Conservation (phyloP, 2,797 vertebrate genomes). For the Serranus cabrilla region DNA sequence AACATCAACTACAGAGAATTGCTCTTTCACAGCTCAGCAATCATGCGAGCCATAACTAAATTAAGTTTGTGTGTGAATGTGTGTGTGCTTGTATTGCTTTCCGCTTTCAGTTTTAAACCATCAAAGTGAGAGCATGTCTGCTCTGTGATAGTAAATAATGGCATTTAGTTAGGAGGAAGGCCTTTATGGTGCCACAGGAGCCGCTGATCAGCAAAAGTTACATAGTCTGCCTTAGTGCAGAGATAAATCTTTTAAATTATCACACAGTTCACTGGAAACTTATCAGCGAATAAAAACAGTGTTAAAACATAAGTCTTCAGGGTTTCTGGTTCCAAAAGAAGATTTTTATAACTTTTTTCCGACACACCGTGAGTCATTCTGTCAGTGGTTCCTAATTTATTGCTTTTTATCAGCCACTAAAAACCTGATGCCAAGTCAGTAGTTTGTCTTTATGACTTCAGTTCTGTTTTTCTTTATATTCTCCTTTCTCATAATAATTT, state of each 20-base stretch:
- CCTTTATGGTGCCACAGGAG: not conserved
- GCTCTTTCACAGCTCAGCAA: not conserved
- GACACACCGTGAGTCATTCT: not conserved
- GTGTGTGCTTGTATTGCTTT: not conserved
- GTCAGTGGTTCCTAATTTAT: slow-evolving; percentile 13
- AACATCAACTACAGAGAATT: not conserved
- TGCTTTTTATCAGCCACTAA: not conserved
- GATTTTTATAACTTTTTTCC: not conserved
- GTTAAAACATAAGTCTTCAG: not conserved
- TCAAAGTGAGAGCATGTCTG: not conserved
- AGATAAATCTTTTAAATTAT: not conserved
- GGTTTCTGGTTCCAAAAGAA: not conserved
- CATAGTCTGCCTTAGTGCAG: not conserved
- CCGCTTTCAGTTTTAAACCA: not conserved
- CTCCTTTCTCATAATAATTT: not conserved
- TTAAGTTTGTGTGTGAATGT: not conserved
- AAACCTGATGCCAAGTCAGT: not conserved
- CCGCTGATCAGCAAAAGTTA: not conserved
- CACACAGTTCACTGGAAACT: not conserved
- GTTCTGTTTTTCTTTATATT: not conserved
- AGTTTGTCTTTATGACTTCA: not conserved
- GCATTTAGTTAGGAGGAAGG: not conserved
- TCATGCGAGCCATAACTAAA: not conserved
- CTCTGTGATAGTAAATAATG: not conserved
- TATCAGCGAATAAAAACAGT: not conserved